A percentile compares a stretch with the other conserved stretches of the same genome.
phyloP scores from a whole-genome alignment of 2,888 invertebrate species.

The Cylloceria caligata region DNA sequence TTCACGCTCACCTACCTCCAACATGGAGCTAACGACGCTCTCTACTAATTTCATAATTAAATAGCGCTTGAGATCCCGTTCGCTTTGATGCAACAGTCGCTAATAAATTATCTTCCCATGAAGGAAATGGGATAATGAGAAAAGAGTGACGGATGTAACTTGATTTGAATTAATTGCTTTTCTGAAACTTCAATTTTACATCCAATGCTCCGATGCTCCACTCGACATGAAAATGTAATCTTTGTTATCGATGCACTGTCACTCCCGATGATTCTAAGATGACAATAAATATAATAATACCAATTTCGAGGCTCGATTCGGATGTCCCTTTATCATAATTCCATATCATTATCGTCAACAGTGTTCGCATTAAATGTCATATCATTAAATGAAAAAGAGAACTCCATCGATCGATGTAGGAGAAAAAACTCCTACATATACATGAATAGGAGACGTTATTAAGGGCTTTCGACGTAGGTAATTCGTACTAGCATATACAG shows the following conservation, averaged over 20 bases:
- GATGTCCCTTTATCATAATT: slow-evolving; percentile 70
- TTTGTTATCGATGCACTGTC: not conserved
- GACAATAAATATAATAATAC: not conserved
- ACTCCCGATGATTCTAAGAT: not conserved
- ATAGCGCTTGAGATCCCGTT: slow-evolving; percentile 49
- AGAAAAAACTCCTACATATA: slow-evolving; percentile 61
- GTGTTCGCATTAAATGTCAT: slow-evolving; percentile 77
- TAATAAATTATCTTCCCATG: slow-evolving; percentile 55
- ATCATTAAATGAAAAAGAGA: slow-evolving; percentile 73
- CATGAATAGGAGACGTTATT: slow-evolving; percentile 62
- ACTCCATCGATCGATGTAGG: slow-evolving; percentile 73
- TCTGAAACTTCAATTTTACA: not conserved
- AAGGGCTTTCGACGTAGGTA: slow-evolving; percentile 78
- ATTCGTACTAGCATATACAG: slow-evolving; percentile 72
- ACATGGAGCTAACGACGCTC: slow-evolving; percentile 53
- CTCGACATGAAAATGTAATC: not conserved
- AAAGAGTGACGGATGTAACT: not conserved
- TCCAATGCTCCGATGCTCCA: too few relatives aligned
- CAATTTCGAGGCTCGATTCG: slow-evolving; percentile 46
- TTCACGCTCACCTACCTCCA: slow-evolving; percentile 33
- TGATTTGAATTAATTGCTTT: slow-evolving; percentile 11
- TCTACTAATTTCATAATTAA: slow-evolving; percentile 64
- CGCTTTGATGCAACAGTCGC: slow-evolving; percentile 47
- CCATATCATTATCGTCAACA: slow-evolving; percentile 79
- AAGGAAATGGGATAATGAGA: not conserved